A percentile compares a stretch with the other conserved stretches of the same genome.
These are phyloP conservation scores for Cyrtodaria siliqua DNA, from an alignment of 2,888 invertebrate species.

Conservation along the genomic window DNA sequence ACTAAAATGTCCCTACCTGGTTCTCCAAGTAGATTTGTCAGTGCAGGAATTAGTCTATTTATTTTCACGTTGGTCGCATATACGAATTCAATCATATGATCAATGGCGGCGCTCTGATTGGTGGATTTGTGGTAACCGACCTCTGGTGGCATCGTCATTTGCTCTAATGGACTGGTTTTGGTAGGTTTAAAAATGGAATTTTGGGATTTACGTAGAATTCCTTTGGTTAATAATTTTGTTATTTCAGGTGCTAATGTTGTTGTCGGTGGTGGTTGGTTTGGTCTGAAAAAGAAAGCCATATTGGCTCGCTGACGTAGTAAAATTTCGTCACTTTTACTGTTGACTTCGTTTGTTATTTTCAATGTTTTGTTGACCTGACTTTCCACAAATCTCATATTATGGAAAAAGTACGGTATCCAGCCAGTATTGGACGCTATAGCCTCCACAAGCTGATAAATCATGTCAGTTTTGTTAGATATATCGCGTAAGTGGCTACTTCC, in stretches of 20 bases:
- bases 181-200: neutral
- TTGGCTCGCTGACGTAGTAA: conserved; percentile 30
- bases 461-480: conserved; percentile 72
- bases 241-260: neutral
- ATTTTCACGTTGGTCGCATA: conserved; percentile 70
- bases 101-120: conserved; percentile 15
- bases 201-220: neutral
- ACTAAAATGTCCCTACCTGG: conserved; percentile 71
- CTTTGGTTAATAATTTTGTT: neutral
- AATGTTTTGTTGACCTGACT: conserved; percentile 73
- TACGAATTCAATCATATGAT: conserved; percentile 64
- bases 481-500: conserved; percentile 52
- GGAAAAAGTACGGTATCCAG: conserved; percentile 79
- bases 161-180: neutral
- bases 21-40: conserved; percentile 76
- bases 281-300: conserved; percentile 42
- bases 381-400: conserved; percentile 73
- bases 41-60: conserved; percentile 71
- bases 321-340: conserved; percentile 34
- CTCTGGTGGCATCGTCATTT: neutral
- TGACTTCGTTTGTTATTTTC: conserved; percentile 32
- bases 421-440: conserved; percentile 77
- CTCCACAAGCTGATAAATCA: conserved; percentile 72
- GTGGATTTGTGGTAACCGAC: neutral
- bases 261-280: neutral